These are phyloP conservation scores for Bombus haemorrhoidalis DNA, from an alignment of 1,140 invertebrate species.

Conservation along the genomic window DNA sequence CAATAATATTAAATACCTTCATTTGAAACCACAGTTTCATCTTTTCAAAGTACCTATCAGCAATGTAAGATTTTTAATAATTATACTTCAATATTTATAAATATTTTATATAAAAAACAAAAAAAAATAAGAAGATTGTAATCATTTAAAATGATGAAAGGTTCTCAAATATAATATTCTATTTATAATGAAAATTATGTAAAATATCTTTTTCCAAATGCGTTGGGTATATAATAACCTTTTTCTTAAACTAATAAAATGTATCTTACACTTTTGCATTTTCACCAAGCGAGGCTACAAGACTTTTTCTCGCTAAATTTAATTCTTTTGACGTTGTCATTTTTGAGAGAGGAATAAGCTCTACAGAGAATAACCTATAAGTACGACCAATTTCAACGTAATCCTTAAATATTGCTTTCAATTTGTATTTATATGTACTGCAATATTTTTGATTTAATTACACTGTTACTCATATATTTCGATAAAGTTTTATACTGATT, in stretches of 20 bases:
- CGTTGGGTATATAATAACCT: background rate
- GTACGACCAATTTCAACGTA: background rate
- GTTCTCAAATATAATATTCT: background rate
- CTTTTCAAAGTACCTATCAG: slow-evolving; percentile 85
- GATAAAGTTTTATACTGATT: background rate
- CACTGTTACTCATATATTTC: background rate
- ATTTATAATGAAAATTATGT: slow-evolving; percentile 2
- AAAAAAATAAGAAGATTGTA: background rate
- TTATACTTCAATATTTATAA: background rate
- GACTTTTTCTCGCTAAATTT: slow-evolving; percentile 84
- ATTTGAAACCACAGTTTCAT: slow-evolving; percentile 90
- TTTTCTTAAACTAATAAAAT: background rate
- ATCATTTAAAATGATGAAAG: slow-evolving; percentile 24
- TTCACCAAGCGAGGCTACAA: slow-evolving; percentile 85
- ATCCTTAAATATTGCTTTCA: background rate
- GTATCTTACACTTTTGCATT: slow-evolving; percentile 82
- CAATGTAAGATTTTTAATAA: slow-evolving; percentile 41
- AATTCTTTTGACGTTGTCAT: slow-evolving; percentile 81
- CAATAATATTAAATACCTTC: slow-evolving; percentile 80
- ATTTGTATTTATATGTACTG: background rate
- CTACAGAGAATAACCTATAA: background rate
- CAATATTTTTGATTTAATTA: background rate
- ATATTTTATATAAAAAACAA: background rate
- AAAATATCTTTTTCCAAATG: background rate
- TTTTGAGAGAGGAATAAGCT: background rate